Percentiles rank a stretch among this genome's conserved stretches.
phyloP scores from a whole-genome alignment of 1,140 invertebrate genomes.

The Tetramorium alpestre region DNA sequence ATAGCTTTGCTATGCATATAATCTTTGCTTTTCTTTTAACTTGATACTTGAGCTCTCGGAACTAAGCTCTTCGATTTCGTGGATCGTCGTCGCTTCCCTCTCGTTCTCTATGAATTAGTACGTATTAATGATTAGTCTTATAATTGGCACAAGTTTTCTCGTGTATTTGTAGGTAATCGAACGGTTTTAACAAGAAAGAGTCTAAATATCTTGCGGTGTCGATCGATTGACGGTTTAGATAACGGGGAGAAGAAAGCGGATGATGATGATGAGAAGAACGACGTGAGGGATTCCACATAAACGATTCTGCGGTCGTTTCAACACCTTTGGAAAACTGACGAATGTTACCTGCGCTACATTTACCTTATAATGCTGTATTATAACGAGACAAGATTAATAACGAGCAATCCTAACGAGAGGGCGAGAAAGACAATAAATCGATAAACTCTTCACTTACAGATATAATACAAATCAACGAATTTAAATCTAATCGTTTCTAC shows the following conservation, averaged over 20 bases:
- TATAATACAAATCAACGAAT: slow-evolving; percentile 47
- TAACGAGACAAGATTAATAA: slow-evolving; percentile 24
- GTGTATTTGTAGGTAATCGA: slow-evolving; percentile 20
- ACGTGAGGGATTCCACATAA: neutral
- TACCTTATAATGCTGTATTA: slow-evolving; percentile 32
- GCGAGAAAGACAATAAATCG: slow-evolving; percentile 26
- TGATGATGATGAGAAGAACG: slow-evolving; percentile 17
- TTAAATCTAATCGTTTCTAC: slow-evolving; percentile 19
- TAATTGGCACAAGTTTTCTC: slow-evolving; percentile 57
- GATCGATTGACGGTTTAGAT: neutral
- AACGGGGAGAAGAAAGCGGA: neutral
- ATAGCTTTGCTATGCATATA: neutral
- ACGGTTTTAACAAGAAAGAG: neutral
- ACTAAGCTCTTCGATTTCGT: slow-evolving; percentile 25
- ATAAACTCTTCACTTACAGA: slow-evolving; percentile 7
- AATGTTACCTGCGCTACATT: neutral
- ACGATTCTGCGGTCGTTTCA: slow-evolving; percentile 21
- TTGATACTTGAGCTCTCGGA: neutral
- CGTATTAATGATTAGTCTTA: slow-evolving; percentile 49
- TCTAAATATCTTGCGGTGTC: neutral
- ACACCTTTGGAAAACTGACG: slow-evolving; percentile 1
- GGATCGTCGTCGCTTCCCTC: slow-evolving; percentile 32
- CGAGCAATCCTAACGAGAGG: slow-evolving; percentile 12
- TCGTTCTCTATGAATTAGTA: slow-evolving; percentile 41
- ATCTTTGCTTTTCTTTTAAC: neutral